phyloP scores from a whole-genome alignment of 1,140 invertebrate species.

The Anadara kagoshimensis region DNA sequence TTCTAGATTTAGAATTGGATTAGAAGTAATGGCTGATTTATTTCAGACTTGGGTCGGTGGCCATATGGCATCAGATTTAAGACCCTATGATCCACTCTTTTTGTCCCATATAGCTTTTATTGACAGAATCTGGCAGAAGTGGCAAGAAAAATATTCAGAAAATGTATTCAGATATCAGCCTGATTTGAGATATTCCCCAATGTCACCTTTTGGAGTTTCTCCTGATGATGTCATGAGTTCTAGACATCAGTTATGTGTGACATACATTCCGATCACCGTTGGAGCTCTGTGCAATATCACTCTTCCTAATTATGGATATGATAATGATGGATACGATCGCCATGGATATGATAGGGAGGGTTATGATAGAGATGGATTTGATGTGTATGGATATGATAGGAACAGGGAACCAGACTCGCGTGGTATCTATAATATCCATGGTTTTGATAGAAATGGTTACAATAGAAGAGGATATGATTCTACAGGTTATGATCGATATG shows the following conservation, averaged over 20 bases:
- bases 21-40: slow-evolving; percentile 53
- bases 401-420: slow-evolving; percentile 49
- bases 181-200: slow-evolving; percentile 46
- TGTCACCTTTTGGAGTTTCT: slow-evolving; percentile 57
- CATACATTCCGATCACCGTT: slow-evolving; percentile 56
- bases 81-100: slow-evolving; percentile 62
- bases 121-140: slow-evolving; percentile 63
- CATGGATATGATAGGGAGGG: slow-evolving; percentile 60
- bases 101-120: slow-evolving; percentile 60
- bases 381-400: slow-evolving; percentile 46
- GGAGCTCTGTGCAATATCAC: slow-evolving; percentile 54
- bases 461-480: slow-evolving; percentile 56
- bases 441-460: slow-evolving; percentile 58
- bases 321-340: slow-evolving; percentile 55
- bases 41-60: slow-evolving; percentile 62
- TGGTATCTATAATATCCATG: slow-evolving; percentile 50
- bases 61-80: slow-evolving; percentile 57
- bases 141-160: slow-evolving; percentile 54
- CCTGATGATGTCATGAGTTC: slow-evolving; percentile 61
- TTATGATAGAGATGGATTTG: slow-evolving; percentile 57
- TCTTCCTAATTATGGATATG: slow-evolving; percentile 48
- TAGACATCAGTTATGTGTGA: slow-evolving; percentile 58
- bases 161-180: slow-evolving; percentile 47
- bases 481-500: slow-evolving; percentile 56
- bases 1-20: slow-evolving; percentile 51